Percentiles rank a stretch among this genome's conserved stretches.
Conservation (phyloP, 2,113 vertebrate species). For the Elephas maximus region DNA sequence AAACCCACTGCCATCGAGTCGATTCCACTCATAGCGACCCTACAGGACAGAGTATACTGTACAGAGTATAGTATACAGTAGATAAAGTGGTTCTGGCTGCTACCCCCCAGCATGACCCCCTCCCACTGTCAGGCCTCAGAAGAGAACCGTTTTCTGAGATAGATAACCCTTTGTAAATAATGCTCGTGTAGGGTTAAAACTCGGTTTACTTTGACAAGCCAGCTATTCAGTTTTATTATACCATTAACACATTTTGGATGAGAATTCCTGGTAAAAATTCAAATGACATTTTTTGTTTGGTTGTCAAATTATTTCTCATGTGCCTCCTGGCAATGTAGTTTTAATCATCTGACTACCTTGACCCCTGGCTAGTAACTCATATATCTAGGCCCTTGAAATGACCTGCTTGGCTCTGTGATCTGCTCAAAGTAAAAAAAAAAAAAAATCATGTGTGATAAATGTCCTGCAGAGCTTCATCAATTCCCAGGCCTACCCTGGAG, state of each 20-base stretch:
- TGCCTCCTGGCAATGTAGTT: not conserved
- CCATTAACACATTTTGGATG: conserved; percentile 26
- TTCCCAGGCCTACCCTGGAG: not conserved
- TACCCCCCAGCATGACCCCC: not conserved
- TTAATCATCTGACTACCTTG: not conserved
- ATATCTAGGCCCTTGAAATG: not conserved
- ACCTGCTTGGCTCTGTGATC: not conserved
- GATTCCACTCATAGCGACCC: no score
- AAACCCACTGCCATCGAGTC: no score
- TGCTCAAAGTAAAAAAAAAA: not conserved
- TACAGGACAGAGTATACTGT: no score
- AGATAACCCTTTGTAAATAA: not conserved
- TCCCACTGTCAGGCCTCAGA: not conserved
- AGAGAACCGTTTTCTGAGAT: not conserved
- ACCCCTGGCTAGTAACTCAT: not conserved
- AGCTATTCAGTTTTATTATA: conserved; percentile 21
- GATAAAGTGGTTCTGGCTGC: not conserved
- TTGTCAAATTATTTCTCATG: not conserved
- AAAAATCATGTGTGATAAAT: not conserved
- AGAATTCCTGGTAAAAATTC: conserved; percentile 49
- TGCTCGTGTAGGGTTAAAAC: not conserved
- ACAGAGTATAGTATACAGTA: not conserved
- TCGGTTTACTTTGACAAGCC: conserved; percentile 31
- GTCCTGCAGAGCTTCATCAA: not conserved
- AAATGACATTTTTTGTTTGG: conserved; percentile 11